Evolutionary conservation across 1,140 invertebrate genomes (phyloP).

Genomic region (Diorhabda elongata): DNA sequence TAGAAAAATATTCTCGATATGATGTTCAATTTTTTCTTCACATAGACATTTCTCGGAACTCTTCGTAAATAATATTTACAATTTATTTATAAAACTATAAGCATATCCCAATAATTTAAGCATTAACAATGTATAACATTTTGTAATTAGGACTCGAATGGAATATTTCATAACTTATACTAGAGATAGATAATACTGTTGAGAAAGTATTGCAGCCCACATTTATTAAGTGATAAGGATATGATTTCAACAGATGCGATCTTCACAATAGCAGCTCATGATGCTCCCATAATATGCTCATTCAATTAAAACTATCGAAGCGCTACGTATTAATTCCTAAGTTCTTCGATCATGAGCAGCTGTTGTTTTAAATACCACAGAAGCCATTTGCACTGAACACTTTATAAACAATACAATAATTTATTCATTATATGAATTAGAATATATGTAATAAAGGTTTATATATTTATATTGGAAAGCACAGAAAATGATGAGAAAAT

Average conservation of each 20-base stretch:
- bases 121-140: slow-evolving; percentile 13
- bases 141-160: slow-evolving; percentile 18
- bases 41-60: too few relatives aligned
- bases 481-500: neutral
- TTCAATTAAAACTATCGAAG: too few relatives aligned
- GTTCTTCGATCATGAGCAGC: neutral
- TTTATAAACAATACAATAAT: slow-evolving; percentile 17
- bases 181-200: slow-evolving; percentile 20
- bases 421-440: too few relatives aligned
- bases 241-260: slow-evolving; percentile 9
- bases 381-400: slow-evolving; percentile 21
- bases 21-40: too few relatives aligned
- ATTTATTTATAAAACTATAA: neutral
- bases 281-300: neutral
- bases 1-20: too few relatives aligned
- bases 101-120: slow-evolving; percentile 10
- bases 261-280: neutral
- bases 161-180: slow-evolving; percentile 19
- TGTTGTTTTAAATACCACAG: slow-evolving; percentile 15
- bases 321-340: neutral
- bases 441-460: too few relatives aligned
- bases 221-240: slow-evolving; percentile 16
- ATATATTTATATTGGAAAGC: neutral
- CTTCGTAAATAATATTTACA: too few relatives aligned
- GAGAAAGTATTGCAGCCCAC: slow-evolving; percentile 19